Base-by-base conservation (phyloP, 2,113 vertebrate species). In the Toxotes jaculatrix region DNA sequence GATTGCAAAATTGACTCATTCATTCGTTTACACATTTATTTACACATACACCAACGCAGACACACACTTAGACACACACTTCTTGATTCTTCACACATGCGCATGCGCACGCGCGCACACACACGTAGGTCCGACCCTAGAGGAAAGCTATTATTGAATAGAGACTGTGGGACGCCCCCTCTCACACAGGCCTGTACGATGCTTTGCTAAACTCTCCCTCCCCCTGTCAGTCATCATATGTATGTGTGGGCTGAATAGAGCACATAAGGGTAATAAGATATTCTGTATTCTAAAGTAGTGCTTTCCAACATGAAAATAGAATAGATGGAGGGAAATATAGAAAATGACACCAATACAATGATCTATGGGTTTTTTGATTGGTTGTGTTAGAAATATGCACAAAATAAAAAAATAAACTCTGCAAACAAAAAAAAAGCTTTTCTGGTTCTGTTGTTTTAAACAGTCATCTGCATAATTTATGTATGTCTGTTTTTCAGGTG, bases 401-500 rank as follows among this genome's bases (percentile, higher is more conserved):
- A 83, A 43, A 40, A 40, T 56, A 53, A 43, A 68, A 63, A 61
- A 7, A 27, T 51, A 81, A 47, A 21, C 31, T 47, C 1, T 61
- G 40, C 16, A 53, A 53, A 27, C 27, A 27, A 27, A 27, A 27
- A 27, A 27, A 60, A 5, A 12, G 42, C 32, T 69, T 61, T 42
- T 55, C 19, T 62, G 32, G 42, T 23, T 75, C 21, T 17, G 12
- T 32, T 79, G 60, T 72, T 77, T 72, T 73, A 8, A 55, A 1
- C 3, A 27, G 21, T 63, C 4, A 78, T 80, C 63, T 82, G 36
- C 47, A 87, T 84, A 4, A 74, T 53, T 8, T 8, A 7, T 62
- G 5, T 72, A 7, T 64, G 5, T 84, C 5, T 80, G 17, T 76
- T 64, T 83, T 85, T 0, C 85, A 99, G 98, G 98, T 98, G 5